Base-by-base conservation (phyloP, 2,888 invertebrate genomes). In the Lepidonotus clava region DNA sequence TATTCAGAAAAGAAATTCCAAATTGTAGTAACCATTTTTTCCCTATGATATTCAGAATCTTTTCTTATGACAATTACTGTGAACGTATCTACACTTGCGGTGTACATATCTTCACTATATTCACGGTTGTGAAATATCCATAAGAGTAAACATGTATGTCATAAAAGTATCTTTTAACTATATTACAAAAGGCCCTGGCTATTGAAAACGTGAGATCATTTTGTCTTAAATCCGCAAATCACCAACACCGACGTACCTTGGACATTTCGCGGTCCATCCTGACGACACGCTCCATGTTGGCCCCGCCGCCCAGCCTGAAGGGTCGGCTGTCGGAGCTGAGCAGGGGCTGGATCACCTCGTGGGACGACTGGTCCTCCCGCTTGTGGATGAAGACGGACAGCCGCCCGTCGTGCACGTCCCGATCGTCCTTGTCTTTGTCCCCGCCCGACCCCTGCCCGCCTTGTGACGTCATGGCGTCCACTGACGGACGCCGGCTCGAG, bases 381-480 rank as follows among this genome's bases (percentile, higher is more conserved):
- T 94, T 94, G 89, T 94, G 93, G n/a, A 94, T 90, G 89, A 92
- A 93, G 14, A 94, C 93, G 21, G 93, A 92, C 84, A 94, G 90
- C 28, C 92, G 90, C 0, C 94, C 93, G 87, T 92, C 92, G 87
- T 92, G 93, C 34, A 92, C 89, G 86, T 91, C 92, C 38, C 89
- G 90, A 67, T 93, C 92, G 41, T 93, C 92, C 85, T 91, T 91
- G 84, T 92, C 92, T 83, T 91, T 91, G 36, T 92, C 92, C 5
- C 53, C 51, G 14, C 88, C 80, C 32, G 80, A 32, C 14, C 28
- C 67, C n/a, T 11, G 28, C 21, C 86, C 51, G n/a, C 76, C 56
- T 21, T 21, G 80, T 84, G 51, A 32, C 1, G 14, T 8, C 66
- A 80, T 11, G 89, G 28, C 80, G 36, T 92, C 92, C 46, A 90